phyloP scores from a whole-genome alignment of 2,888 invertebrate species.

The Spatulosminthurus flaviceps region DNA sequence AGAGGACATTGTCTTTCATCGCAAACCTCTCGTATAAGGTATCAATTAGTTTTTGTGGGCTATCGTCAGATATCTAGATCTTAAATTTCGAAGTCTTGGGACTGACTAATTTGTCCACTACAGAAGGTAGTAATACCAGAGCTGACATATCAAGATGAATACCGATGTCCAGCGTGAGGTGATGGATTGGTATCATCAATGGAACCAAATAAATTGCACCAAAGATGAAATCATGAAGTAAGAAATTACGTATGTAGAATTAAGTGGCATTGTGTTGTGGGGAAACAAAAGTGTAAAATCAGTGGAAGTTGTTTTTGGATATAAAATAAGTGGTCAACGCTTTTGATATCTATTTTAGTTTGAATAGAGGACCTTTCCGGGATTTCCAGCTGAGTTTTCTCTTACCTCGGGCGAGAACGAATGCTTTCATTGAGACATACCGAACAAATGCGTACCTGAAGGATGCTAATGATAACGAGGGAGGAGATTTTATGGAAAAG shows the following conservation, averaged over 20 bases:
- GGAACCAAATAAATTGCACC: not conserved
- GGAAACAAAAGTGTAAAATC: too few species aligned
- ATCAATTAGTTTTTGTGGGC: too few species aligned
- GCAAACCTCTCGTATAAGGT: too few species aligned
- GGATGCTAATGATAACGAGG: not conserved
- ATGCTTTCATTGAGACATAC: conserved; percentile 34
- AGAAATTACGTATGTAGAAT: not conserved
- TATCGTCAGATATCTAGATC: too few species aligned
- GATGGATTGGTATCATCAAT: conserved; percentile 10
- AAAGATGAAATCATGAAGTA: conserved; percentile 6
- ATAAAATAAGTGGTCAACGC: too few species aligned
- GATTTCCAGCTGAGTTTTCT: conserved; percentile 39
- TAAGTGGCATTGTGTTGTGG: not conserved
- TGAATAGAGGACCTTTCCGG: conserved; percentile 32
- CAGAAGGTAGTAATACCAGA: too few species aligned
- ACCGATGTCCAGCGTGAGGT: conserved; percentile 1
- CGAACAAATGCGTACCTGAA: conserved; percentile 31
- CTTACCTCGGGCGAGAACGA: not conserved
- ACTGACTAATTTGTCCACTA: too few species aligned
- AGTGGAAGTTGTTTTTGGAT: too few species aligned
- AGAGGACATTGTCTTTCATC: too few species aligned
- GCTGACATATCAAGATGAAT: not conserved
- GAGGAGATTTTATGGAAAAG: not conserved
- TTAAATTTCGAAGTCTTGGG: too few species aligned
- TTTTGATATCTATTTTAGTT: too few species aligned